These are phyloP conservation scores for Spodoptera exigua DNA, from an alignment of 2,888 invertebrate species.

Conservation along the genomic window DNA sequence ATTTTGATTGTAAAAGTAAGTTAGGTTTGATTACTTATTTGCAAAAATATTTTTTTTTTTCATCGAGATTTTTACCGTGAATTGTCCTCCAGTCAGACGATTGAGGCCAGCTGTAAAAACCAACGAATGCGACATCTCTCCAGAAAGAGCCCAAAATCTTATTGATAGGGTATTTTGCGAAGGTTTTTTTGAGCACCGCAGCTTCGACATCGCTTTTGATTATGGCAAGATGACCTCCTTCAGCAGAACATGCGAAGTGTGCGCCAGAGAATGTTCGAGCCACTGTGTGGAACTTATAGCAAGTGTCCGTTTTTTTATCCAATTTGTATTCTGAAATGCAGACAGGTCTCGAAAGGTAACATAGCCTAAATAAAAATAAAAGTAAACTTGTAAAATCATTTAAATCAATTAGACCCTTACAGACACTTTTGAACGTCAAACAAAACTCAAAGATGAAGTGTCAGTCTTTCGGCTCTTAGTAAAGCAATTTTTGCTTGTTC, in stretches of 20 bases:
- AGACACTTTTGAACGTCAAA: too few relatives aligned
- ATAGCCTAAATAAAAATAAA: too few relatives aligned
- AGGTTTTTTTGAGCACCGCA: conserved; percentile 57
- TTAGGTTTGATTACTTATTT: too few relatives aligned
- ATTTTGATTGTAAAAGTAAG: background rate
- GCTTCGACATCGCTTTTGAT: conserved; percentile 69
- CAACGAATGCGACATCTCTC: conserved; percentile 59
- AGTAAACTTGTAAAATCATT: too few relatives aligned
- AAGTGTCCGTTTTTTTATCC: conserved; percentile 64
- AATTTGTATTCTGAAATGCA: conserved; percentile 62
- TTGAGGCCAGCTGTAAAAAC: conserved; percentile 65
- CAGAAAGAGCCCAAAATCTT: conserved; percentile 45
- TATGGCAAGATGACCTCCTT: conserved; percentile 70
- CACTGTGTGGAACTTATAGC: conserved; percentile 72
- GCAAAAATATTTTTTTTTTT: too few relatives aligned
- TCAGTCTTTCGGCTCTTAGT: too few relatives aligned
- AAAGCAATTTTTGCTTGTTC: too few relatives aligned
- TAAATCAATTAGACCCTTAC: too few relatives aligned
- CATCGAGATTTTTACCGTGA: conserved; percentile 53
- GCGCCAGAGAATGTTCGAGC: conserved; percentile 68
- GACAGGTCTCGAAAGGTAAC: background rate
- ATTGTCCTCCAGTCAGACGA: conserved; percentile 67
- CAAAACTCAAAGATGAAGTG: too few relatives aligned
- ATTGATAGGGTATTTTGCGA: conserved; percentile 50
- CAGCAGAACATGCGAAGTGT: conserved; percentile 69